A percentile compares a stretch with the other conserved stretches of the same genome.
These are phyloP conservation scores for Sebastes steindachneri DNA, from an alignment of 2,797 vertebrate species.

Conservation along the genomic window DNA sequence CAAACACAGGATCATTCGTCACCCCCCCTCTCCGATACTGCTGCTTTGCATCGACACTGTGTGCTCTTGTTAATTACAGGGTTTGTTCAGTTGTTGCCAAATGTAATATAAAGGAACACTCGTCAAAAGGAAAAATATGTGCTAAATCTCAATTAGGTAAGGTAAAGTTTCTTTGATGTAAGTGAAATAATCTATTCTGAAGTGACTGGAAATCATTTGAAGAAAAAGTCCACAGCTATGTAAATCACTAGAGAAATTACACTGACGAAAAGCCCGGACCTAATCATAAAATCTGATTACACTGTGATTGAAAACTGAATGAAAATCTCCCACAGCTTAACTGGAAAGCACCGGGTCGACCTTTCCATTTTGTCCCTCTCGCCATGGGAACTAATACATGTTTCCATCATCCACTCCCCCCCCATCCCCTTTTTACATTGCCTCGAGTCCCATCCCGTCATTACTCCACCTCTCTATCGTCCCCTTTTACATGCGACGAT, in stretches of 20 bases:
- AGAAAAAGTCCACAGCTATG: slow-evolving; percentile 26
- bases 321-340: slow-evolving; percentile 66
- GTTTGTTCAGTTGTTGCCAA: not conserved
- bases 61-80: not conserved
- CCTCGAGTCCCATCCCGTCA: slow-evolving; percentile 43
- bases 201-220: slow-evolving; percentile 37
- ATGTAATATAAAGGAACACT: not conserved
- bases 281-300: slow-evolving; percentile 77
- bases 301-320: slow-evolving; percentile 71
- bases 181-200: slow-evolving; percentile 11
- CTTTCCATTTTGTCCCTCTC: slow-evolving; percentile 58
- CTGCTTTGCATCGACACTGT: not conserved
- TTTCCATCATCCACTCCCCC: slow-evolving; percentile 47
- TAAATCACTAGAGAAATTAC: slow-evolving; percentile 68
- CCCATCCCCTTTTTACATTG: slow-evolving; percentile 14
- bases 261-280: slow-evolving; percentile 57
- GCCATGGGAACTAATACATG: slow-evolving; percentile 48
- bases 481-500: slow-evolving; percentile 32
- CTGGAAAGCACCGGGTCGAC: slow-evolving; percentile 61
- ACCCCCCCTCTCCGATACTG: not conserved
- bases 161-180: not conserved
- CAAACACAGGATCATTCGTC: not conserved
- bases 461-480: slow-evolving; percentile 37
- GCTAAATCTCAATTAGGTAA: not conserved
- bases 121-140: not conserved